Evolutionary conservation across 2,888 invertebrate genomes (phyloP), one percentile per base, ranked within the genome.

Genomic region (Ptilodon capucinus): DNA sequence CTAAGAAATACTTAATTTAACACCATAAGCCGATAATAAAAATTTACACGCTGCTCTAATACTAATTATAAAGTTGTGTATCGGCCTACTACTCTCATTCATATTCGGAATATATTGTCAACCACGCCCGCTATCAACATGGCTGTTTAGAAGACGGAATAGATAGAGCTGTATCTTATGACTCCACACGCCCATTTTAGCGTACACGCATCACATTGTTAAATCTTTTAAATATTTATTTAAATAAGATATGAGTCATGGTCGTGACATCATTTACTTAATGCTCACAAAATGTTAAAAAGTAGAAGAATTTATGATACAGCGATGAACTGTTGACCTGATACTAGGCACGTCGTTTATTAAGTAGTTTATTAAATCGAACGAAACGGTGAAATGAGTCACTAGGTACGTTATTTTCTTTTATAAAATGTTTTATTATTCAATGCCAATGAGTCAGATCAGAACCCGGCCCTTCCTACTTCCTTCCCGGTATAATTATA

Each of bases 271-370:
- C 89, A 90, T 86, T 86, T 79, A 84, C 71, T 77, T 71, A 79
- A 81, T 77, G 69, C 76, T 75, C 78, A 76, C 74, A 76, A 79
- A 83, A 81, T 82, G 73, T 81, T 81, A 78, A 85, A 82, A 83
- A 76, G 74, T 80, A 61, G 71, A 84, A 83, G 83, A 88, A 81
- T 80, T 88, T 87, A 86, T 80, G 77, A 74, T 78, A 84, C 76
- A 82, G 80, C 72, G 78, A 76, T 88, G 90, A 90, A 88, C 90
- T 81, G 52, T 71, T 89, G 89, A 89, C 90, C 90, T 76, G 73
- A 70, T 70, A 76, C 73, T 76, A 81, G 76, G 74, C 77, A 78
- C 58, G 77, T 67, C 81, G 64, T 71, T 72, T 75, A 67, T 76
- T 68, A 69, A 62, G 69, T 71, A 68, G 60, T 70, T 79, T 74